Conservation (phyloP, 2,113 vertebrate genomes). For the Cryptotis parvus region DNA sequence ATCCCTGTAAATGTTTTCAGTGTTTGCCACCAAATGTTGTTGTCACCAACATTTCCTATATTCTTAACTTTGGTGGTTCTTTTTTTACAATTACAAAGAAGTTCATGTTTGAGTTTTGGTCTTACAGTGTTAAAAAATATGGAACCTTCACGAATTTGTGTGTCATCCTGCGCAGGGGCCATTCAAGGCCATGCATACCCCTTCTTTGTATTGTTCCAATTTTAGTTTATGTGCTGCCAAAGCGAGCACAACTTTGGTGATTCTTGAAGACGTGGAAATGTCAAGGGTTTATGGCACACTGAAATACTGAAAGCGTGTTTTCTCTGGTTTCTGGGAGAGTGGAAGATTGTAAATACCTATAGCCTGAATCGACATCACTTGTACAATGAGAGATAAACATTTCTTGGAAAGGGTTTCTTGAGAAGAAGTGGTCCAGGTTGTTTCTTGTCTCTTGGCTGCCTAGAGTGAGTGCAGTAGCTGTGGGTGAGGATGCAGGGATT, state of each 20-base stretch:
- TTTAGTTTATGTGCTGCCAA: no score
- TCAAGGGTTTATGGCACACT: not conserved
- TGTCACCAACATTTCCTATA: not conserved
- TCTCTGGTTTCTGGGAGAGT: not conserved
- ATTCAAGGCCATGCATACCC: no score
- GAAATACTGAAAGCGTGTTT: not conserved
- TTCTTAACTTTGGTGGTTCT: conserved; percentile 51
- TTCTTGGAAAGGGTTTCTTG: not conserved
- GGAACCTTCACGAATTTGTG: no score
- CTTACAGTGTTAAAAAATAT: no score
- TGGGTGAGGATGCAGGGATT: not conserved
- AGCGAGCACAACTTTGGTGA: conserved; percentile 37
- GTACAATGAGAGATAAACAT: not conserved
- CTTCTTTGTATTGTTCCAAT: no score
- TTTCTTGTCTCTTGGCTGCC: not conserved
- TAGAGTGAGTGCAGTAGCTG: not conserved
- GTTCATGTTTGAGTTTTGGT: no score
- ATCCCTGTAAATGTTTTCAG: conserved; percentile 5
- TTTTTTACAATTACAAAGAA: no score
- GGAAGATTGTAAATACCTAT: not conserved
- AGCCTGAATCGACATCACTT: not conserved
- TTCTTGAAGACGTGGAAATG: conserved; percentile 5
- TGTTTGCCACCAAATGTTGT: no score
- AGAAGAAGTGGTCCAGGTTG: not conserved
- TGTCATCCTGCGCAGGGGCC: no score